These are phyloP conservation scores for Cercopithecus diana DNA, from an alignment of 2,797 vertebrate genomes.

Conservation along the genomic window DNA sequence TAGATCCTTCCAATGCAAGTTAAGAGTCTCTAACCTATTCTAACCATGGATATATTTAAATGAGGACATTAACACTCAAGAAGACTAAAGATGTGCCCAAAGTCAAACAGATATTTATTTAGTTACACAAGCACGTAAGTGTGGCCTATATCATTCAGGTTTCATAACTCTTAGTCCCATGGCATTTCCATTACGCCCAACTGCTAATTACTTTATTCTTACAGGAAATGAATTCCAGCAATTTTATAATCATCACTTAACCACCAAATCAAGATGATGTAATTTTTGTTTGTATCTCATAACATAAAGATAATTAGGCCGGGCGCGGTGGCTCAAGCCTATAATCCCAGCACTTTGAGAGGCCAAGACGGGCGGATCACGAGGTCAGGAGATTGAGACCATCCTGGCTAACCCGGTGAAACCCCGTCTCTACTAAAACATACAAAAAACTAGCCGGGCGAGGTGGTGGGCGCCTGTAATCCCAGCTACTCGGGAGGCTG, in stretches of 20 bases:
- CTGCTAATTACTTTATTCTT: neutral
- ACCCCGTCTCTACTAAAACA: no score
- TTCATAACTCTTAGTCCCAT: neutral
- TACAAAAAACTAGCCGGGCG: no score
- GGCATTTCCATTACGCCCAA: neutral
- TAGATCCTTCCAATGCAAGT: neutral
- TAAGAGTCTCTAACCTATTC: neutral
- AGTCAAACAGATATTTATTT: neutral
- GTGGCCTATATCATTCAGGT: neutral
- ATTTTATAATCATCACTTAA: neutral
- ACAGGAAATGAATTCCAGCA: neutral
- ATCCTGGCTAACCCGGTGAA: no score
- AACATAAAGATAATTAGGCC: no score
- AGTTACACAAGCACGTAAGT: neutral
- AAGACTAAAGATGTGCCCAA: neutral
- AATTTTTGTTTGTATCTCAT: no score
- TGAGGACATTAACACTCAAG: neutral
- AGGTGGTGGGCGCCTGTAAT: no score
- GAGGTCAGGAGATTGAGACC: no score
- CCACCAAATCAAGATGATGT: neutral
- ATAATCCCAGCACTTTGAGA: no score
- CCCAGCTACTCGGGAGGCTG: no score
- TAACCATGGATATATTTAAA: neutral
- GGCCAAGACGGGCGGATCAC: no score
- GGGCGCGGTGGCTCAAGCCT: no score